A percentile compares a stretch with the other conserved stretches of the same genome.
Evolutionary conservation across 2,888 invertebrate species (phyloP).

Genomic region (Oxystoma pomonae): DNA sequence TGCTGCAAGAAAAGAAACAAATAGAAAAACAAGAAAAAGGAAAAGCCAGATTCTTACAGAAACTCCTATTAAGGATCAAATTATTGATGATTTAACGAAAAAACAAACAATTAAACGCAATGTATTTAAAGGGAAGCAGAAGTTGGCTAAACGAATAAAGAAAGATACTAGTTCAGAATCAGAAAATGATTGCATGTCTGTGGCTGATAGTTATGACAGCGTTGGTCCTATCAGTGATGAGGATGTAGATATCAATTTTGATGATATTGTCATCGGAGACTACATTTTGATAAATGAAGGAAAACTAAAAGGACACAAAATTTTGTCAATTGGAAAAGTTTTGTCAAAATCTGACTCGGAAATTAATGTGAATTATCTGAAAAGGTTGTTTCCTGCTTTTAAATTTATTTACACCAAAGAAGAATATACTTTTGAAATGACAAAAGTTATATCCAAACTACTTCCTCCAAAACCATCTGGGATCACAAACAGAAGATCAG

Average conservation of each 20-base stretch:
- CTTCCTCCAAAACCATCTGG: no score
- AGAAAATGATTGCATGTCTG: constrained; percentile 1
- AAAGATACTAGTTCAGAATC: constrained; percentile 9
- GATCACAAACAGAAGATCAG: no score
- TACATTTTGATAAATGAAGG: constrained; percentile 12
- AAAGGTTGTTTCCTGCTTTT: constrained; percentile 1
- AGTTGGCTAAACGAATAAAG: constrained; percentile 8
- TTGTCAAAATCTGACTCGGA: constrained; percentile 7
- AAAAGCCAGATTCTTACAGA: no score
- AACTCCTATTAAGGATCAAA: no score
- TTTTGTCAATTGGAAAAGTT: constrained; percentile 13
- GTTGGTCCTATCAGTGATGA: constrained; percentile 7
- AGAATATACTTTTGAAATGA: no score
- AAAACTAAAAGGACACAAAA: constrained; percentile 8
- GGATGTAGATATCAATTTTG: constrained; percentile 8
- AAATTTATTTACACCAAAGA: constrained; percentile 11
- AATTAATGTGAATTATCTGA: constrained; percentile 3
- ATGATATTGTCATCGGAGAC: constrained; percentile 9
- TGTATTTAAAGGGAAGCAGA: constrained; percentile 9
- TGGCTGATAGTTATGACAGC: constrained; percentile 3
- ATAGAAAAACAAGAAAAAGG: no score
- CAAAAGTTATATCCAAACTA: no score
- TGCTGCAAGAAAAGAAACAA: no score
- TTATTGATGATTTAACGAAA: no score
- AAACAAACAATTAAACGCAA: no score